A percentile compares a stretch with the other conserved stretches of the same genome.
These are phyloP conservation scores for Porites cylindrica DNA, from an alignment of 92 coral and sea anemone genomes.

Conservation along the genomic window DNA sequence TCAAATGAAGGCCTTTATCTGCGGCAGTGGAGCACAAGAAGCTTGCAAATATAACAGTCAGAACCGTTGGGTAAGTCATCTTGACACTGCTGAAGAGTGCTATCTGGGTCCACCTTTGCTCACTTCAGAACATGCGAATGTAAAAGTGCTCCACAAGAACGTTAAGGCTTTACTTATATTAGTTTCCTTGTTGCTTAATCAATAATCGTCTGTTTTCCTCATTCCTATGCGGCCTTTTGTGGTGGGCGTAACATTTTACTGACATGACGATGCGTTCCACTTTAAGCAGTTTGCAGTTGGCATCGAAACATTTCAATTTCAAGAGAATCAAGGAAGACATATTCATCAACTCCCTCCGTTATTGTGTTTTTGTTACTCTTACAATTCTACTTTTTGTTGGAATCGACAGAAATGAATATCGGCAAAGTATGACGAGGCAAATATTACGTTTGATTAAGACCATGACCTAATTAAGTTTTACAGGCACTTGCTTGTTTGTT, in stretches of 20 bases:
- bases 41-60: neutral
- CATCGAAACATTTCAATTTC: too few relatives aligned
- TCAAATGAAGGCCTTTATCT: conserved; percentile 18
- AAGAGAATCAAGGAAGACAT: too few relatives aligned
- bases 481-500: too few relatives aligned
- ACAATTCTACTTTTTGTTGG: too few relatives aligned
- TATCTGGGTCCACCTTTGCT: neutral
- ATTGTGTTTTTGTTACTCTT: too few relatives aligned
- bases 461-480: too few relatives aligned
- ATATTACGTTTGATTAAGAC: too few relatives aligned
- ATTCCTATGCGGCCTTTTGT: neutral
- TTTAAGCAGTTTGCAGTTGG: too few relatives aligned
- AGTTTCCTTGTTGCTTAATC: neutral
- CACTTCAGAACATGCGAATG: neutral
- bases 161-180: neutral
- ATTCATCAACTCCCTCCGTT: too few relatives aligned
- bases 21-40: neutral
- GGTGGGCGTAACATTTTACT: neutral
- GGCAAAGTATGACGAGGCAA: too few relatives aligned
- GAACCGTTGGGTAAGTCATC: neutral
- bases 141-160: neutral
- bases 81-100: neutral
- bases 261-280: too few relatives aligned
- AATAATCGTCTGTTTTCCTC: neutral
- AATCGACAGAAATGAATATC: too few relatives aligned